Percentiles rank a stretch among this genome's conserved stretches.
These are phyloP conservation scores for Formica selysi DNA, from an alignment of 1,140 invertebrate genomes.

Conservation along the genomic window DNA sequence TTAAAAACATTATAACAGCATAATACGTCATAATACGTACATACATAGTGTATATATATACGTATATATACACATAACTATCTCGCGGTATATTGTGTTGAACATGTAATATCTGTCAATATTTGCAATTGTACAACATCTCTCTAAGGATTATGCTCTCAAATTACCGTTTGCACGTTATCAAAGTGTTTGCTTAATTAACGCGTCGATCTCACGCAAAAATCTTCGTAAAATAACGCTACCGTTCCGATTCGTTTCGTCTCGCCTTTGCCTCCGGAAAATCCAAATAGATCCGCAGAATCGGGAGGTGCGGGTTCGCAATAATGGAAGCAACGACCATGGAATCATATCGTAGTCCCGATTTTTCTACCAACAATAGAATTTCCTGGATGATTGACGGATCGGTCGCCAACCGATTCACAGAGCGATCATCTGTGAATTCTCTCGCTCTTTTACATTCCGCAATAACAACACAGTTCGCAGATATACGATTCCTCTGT, in stretches of 20 bases:
- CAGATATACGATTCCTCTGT: constrained; percentile 30
- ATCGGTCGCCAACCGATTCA: constrained; percentile 56
- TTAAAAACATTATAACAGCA: background rate
- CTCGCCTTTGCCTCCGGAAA: background rate
- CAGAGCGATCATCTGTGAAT: constrained; percentile 76
- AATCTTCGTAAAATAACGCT: background rate
- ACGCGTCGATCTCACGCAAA: background rate
- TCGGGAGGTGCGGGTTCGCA: constrained; percentile 6
- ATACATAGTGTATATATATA: background rate
- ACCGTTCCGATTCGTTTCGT: background rate
- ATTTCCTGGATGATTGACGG: constrained; percentile 76
- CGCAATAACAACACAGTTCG: constrained; percentile 71
- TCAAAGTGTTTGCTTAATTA: background rate
- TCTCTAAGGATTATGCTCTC: background rate
- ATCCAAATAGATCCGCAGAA: constrained; percentile 5
- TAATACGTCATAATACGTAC: background rate
- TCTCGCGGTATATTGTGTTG: background rate
- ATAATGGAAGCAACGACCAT: constrained; percentile 48
- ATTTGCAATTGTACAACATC: background rate
- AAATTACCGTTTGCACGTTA: background rate
- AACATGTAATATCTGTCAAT: background rate
- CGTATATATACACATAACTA: background rate
- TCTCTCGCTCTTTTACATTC: constrained; percentile 75
- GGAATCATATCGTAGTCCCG: constrained; percentile 14
- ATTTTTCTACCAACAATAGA: constrained; percentile 66